Percentiles rank a stretch among this genome's conserved stretches.
These are phyloP conservation scores for Nymphalis urticae DNA, from an alignment of 2,888 invertebrate genomes.

Conservation along the genomic window DNA sequence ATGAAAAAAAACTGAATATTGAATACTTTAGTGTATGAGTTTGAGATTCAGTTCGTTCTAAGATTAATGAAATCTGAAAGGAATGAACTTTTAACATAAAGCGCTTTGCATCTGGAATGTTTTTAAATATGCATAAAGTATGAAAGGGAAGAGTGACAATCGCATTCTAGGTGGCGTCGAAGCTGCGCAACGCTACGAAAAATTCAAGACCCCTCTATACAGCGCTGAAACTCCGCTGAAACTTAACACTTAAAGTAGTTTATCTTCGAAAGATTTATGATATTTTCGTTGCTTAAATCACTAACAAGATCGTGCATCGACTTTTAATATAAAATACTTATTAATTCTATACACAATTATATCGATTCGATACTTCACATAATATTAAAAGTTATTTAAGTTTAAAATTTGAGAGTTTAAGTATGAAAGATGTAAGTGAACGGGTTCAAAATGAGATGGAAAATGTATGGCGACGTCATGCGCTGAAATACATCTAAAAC, in stretches of 20 bases:
- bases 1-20: not conserved
- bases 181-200: constrained; percentile 23
- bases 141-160: constrained; percentile 34
- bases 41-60: not conserved
- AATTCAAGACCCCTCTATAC: constrained; percentile 26
- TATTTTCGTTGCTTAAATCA: constrained; percentile 47
- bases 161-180: constrained; percentile 32
- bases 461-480: constrained; percentile 17
- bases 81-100: constrained; percentile 29
- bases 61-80: constrained; percentile 22
- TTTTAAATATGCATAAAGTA: constrained; percentile 35
- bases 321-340: not conserved
- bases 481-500: constrained; percentile 44
- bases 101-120: constrained; percentile 19
- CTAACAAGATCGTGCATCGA: constrained; percentile 10
- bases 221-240: constrained; percentile 41
- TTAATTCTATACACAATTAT: not conserved
- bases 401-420: constrained; percentile 24
- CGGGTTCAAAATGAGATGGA: constrained; percentile 23
- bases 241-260: constrained; percentile 51
- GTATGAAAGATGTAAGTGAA: constrained; percentile 23
- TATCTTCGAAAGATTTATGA: constrained; percentile 56
- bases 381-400: not conserved
- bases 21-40: not conserved
- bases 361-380: too few species aligned